Conservation (phyloP, 1,140 invertebrate genomes). For the Samia ricini region DNA sequence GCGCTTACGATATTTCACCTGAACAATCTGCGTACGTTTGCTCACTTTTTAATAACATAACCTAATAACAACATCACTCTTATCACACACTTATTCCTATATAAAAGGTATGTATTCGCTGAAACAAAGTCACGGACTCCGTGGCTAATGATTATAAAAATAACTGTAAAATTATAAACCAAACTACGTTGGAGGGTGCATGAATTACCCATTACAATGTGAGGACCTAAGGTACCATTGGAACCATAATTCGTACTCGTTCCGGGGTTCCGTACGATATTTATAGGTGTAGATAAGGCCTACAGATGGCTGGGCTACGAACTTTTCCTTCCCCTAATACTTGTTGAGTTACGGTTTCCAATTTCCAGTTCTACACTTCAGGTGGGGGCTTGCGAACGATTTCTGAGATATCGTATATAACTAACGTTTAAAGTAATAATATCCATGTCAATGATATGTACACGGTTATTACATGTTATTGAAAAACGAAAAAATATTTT, state of each 20-base stretch:
- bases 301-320: slow-evolving; percentile 66
- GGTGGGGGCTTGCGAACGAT: slow-evolving; percentile 45
- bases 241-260: slow-evolving; percentile 67
- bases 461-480: neutral
- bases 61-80: too few relatives aligned
- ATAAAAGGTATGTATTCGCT: too few relatives aligned
- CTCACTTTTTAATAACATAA: too few relatives aligned
- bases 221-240: slow-evolving; percentile 59
- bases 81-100: too few relatives aligned
- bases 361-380: slow-evolving; percentile 69
- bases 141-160: slow-evolving; percentile 64
- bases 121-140: slow-evolving; percentile 47
- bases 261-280: slow-evolving; percentile 63
- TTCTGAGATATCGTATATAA: slow-evolving; percentile 40
- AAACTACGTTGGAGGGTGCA: slow-evolving; percentile 53
- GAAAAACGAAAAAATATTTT: too few relatives aligned
- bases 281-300: slow-evolving; percentile 72
- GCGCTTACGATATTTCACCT: too few relatives aligned
- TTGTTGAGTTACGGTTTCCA: slow-evolving; percentile 74
- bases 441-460: neutral
- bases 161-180: slow-evolving; percentile 59
- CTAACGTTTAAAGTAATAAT: neutral
- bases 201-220: slow-evolving; percentile 72
- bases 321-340: slow-evolving; percentile 73
- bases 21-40: too few relatives aligned